These are phyloP conservation scores for Trogon surrucura DNA, from an alignment of 2,113 vertebrate genomes.

Conservation along the genomic window DNA sequence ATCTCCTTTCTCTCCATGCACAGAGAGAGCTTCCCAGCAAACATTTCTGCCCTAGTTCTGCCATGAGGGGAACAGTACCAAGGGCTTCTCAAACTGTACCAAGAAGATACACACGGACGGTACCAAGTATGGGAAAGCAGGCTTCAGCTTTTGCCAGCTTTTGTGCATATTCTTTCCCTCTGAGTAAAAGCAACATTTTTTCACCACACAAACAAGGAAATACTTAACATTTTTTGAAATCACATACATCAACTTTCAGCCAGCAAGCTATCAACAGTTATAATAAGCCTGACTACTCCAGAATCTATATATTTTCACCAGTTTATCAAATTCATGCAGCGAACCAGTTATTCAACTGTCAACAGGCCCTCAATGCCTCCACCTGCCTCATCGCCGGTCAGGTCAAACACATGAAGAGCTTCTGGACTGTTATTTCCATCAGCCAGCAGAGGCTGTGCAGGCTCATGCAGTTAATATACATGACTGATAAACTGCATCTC, in stretches of 20 bases:
- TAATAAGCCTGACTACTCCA: background rate
- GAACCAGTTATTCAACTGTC: background rate
- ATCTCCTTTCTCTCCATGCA: background rate
- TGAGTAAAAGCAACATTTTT: background rate
- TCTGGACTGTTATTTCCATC: background rate
- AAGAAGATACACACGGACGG: background rate
- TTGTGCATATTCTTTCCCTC: background rate
- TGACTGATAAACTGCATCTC: background rate
- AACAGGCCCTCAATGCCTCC: background rate
- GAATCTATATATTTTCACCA: background rate
- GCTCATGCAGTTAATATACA: background rate
- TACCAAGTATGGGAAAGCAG: background rate
- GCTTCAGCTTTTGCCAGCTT: background rate
- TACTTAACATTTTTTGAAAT: background rate
- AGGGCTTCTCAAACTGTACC: background rate
- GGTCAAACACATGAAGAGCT: background rate
- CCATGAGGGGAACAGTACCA: background rate
- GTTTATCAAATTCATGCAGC: background rate
- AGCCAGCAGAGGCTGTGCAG: background rate
- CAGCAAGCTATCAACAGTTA: background rate
- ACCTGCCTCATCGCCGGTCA: background rate
- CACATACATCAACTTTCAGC: background rate
- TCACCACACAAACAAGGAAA: background rate
- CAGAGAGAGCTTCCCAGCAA: background rate
- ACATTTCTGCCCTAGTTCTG: background rate